These are phyloP conservation scores for Sycophaga agraensis DNA, from an alignment of 1,140 invertebrate genomes.

Conservation along the genomic window DNA sequence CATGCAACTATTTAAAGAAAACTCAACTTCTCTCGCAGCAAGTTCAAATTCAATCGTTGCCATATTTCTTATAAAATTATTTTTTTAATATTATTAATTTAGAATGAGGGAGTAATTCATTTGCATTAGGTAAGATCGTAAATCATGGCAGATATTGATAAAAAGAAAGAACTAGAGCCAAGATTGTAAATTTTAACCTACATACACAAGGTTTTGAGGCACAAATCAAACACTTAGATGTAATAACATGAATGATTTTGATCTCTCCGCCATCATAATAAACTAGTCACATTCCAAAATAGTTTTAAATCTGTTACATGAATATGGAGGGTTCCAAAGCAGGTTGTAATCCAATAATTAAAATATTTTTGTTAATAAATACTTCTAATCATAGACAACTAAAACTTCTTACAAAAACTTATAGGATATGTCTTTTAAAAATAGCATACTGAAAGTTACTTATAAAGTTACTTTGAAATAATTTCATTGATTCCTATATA, in stretches of 20 bases:
- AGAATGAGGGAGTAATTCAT: no score
- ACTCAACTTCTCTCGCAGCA: background rate
- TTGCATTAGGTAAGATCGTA: no score
- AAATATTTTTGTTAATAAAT: slow-evolving; percentile 16
- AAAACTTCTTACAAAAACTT: background rate
- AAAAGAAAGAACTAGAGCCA: background rate
- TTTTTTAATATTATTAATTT: no score
- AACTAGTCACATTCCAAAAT: slow-evolving; percentile 22
- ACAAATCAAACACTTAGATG: slow-evolving; percentile 22
- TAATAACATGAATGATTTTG: slow-evolving; percentile 9
- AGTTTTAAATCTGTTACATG: slow-evolving; percentile 10
- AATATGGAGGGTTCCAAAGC: slow-evolving; percentile 1
- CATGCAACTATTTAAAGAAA: no score
- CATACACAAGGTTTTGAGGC: background rate
- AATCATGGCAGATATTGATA: no score
- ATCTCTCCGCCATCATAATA: slow-evolving; percentile 10
- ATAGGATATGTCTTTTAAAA: background rate
- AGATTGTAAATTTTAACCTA: slow-evolving; percentile 1
- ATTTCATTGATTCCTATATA: background rate
- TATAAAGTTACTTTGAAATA: slow-evolving; percentile 9
- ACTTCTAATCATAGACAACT: background rate
- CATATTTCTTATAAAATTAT: background rate
- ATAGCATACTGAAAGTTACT: slow-evolving; percentile 3
- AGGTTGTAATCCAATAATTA: background rate
- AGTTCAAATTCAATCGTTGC: background rate